Conservation (phyloP, 2,888 invertebrate species). For the Epicampocera succincta region DNA sequence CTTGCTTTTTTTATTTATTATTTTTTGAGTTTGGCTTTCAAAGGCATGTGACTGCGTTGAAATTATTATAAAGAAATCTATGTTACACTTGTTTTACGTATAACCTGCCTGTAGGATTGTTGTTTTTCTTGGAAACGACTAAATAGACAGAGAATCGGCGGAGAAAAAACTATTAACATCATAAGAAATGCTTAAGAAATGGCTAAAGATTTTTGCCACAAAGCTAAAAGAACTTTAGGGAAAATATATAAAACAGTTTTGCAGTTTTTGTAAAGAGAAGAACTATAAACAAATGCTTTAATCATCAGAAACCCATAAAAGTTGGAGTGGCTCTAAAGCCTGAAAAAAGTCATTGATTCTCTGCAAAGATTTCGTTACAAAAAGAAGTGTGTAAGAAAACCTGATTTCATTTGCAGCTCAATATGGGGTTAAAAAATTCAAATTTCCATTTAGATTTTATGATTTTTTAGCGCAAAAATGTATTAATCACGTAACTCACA, state of each 20-base stretch:
- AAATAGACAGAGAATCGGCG: slow-evolving; percentile 2
- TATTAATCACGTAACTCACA: too few relatives aligned
- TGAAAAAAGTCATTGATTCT: slow-evolving; percentile 1
- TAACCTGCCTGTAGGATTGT: not conserved
- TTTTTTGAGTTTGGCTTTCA: slow-evolving; percentile 1
- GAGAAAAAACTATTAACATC: slow-evolving; percentile 10
- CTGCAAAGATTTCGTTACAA: not conserved
- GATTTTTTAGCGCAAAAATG: too few relatives aligned
- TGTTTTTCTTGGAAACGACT: not conserved
- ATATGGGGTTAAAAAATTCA: too few relatives aligned
- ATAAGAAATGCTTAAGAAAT: slow-evolving; percentile 25
- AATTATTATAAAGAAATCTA: slow-evolving; percentile 40
- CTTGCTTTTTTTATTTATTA: not conserved
- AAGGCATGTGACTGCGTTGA: slow-evolving; percentile 50
- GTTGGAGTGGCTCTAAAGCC: slow-evolving; percentile 20
- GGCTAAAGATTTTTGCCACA: slow-evolving; percentile 28
- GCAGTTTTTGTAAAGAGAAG: not conserved
- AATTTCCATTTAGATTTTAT: too few relatives aligned
- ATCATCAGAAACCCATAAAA: slow-evolving; percentile 42
- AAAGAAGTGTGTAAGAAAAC: not conserved
- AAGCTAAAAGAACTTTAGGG: not conserved
- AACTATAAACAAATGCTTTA: slow-evolving; percentile 31
- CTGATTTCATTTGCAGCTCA: too few relatives aligned
- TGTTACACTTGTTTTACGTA: slow-evolving; percentile 5
- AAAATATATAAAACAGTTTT: slow-evolving; percentile 4